Percentiles rank a stretch among this genome's conserved stretches.
Conservation (phyloP, 2,888 invertebrate genomes). For the Drosophila merina region DNA sequence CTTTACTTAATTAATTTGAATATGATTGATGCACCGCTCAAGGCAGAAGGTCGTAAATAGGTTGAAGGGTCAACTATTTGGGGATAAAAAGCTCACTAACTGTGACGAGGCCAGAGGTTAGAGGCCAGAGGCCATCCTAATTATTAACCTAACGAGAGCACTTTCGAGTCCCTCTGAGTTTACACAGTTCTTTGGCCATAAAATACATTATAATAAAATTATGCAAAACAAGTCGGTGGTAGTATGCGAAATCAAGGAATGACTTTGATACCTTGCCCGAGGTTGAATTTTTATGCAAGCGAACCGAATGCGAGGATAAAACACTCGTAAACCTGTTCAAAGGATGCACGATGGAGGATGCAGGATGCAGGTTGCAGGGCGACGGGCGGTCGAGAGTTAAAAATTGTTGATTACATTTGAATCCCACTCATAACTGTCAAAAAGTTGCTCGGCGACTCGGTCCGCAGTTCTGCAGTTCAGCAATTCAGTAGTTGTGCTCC, state of each 20-base stretch:
- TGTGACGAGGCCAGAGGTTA: neutral
- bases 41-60: constrained; percentile 9
- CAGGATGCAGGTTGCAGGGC: neutral
- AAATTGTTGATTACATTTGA: constrained; percentile 75
- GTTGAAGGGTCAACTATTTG: neutral
- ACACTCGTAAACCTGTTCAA: constrained; percentile 18
- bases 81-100: neutral
- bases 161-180: constrained; percentile 26
- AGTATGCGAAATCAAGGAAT: constrained; percentile 25
- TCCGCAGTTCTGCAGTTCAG: neutral
- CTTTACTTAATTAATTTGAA: constrained; percentile 67
- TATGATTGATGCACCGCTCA: constrained; percentile 58
- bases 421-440: constrained; percentile 77
- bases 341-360: constrained; percentile 15
- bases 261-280: constrained; percentile 42
- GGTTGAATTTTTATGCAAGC: constrained; percentile 55
- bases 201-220: constrained; percentile 49
- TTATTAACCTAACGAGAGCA: neutral
- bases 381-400: constrained; percentile 49
- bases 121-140: neutral
- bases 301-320: constrained; percentile 44
- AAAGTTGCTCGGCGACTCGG: constrained; percentile 47
- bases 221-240: constrained; percentile 41
- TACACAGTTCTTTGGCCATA: constrained; percentile 50
- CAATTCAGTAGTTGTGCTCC: neutral